phyloP scores from a whole-genome alignment of 2,888 invertebrate species.

The Carpatolechia fugitivella region DNA sequence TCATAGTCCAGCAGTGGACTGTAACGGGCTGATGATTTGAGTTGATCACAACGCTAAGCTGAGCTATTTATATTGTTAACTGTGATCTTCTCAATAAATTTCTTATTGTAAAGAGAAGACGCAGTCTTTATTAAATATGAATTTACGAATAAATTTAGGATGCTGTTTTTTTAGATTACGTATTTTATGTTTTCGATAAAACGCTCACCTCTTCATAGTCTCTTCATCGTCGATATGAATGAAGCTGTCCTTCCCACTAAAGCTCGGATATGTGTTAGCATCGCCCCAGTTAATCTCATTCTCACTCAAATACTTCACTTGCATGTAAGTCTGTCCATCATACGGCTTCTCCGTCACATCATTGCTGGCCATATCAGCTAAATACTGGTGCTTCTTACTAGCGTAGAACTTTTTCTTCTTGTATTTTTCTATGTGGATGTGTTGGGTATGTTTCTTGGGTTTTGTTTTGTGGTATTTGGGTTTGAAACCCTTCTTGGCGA shows the following conservation, averaged over 20 bases:
- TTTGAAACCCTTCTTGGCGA: conserved; percentile 65
- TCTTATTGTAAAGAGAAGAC: no score
- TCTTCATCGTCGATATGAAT: conserved; percentile 93
- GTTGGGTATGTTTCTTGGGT: conserved; percentile 49
- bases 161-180: no score
- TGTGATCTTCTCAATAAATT: no score
- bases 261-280: conserved; percentile 82
- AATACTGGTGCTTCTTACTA: conserved; percentile 49
- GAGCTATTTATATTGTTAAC: no score
- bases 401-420: conserved; percentile 57
- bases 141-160: no score
- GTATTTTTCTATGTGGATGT: conserved; percentile 43
- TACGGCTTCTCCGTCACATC: conserved; percentile 59
- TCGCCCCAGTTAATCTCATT: conserved; percentile 70
- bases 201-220: conserved; percentile 86
- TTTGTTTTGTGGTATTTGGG: conserved; percentile 53
- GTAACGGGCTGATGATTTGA: no score
- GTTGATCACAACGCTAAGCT: no score
- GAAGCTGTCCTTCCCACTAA: conserved; percentile 90
- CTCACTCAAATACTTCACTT: conserved; percentile 67
- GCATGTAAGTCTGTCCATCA: conserved; percentile 69
- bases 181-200: not conserved
- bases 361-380: conserved; percentile 40
- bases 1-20: no score
- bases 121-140: no score